Percentiles rank a stretch among this genome's conserved stretches.
These are phyloP conservation scores for Prostheceraeus crozeri DNA, from an alignment of 2,888 invertebrate species.

Conservation along the genomic window DNA sequence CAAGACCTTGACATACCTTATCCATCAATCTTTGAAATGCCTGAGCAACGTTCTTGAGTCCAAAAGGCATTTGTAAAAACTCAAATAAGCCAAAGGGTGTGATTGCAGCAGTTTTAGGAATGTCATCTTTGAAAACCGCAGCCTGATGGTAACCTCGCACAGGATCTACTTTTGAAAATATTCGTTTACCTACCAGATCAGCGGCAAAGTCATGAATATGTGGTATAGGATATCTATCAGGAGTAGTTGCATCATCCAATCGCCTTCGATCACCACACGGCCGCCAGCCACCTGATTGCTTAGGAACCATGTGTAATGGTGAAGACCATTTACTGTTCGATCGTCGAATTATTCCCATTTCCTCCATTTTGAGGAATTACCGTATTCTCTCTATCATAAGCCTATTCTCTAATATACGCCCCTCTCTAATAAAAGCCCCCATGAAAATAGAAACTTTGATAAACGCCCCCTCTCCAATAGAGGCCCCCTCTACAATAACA, in stretches of 20 bases:
- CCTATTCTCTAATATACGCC: too few species aligned
- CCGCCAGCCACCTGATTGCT: too few species aligned
- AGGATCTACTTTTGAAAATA: constrained; percentile 35
- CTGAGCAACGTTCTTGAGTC: constrained; percentile 27
- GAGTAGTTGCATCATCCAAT: constrained; percentile 25
- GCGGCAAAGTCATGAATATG: constrained; percentile 30
- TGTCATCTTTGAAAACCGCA: constrained; percentile 4
- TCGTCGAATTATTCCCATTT: too few species aligned
- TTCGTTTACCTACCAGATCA: constrained; percentile 28
- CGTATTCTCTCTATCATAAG: too few species aligned
- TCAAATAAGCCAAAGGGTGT: constrained; percentile 35
- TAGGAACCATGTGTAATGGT: too few species aligned
- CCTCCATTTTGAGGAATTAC: too few species aligned
- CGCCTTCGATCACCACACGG: too few species aligned
- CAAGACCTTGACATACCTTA: not conserved
- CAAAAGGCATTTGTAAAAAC: constrained; percentile 29
- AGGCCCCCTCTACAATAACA: too few species aligned
- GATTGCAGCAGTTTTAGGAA: constrained; percentile 29
- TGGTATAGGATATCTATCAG: constrained; percentile 30
- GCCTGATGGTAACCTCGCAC: constrained; percentile 30
- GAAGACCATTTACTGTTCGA: too few species aligned
- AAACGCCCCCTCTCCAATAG: too few species aligned
- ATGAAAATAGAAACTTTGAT: too few species aligned
- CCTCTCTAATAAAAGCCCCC: too few species aligned
- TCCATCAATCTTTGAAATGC: constrained; percentile 33